Evolutionary conservation across 2,113 vertebrate species (phyloP), one percentile per base, ranked within the genome.

Genomic region (Casuarius casuarius): DNA sequence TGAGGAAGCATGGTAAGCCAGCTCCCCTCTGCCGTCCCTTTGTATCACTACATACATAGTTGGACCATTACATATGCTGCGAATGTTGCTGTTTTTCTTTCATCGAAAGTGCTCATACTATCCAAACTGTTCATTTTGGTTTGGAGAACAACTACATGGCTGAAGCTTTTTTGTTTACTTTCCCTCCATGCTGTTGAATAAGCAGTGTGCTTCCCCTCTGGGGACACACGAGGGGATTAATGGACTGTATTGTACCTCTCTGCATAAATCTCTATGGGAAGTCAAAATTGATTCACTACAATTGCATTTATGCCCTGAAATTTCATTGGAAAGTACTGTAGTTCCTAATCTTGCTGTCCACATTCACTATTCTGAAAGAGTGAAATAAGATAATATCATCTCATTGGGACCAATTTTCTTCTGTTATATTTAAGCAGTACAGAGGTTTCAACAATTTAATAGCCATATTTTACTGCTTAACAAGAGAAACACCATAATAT

Each of bases 401-500:
- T 96, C 95, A 79, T 92, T 97, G 96, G 63, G 76, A 95, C 88
- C 93, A 96, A 83, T 97, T 89, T 84, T 89, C 87, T 91, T 93
- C 92, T 94, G 70, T 96, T 83, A 97, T 79, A 71, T 96, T 97
- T 89, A 95, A 95, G 73, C 68, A 96, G 94, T 86, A 92, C 76
- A 93, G 86, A 92, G 86, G 22, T 75, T 96, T 94, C 94, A 97
- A 94, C 48, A 59, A 89, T 97, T 97, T 97, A 94, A 88, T 97
- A 89, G 89, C 67, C 89, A 40, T 92, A 92, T 96, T 90, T 95
- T 94, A 94, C 84, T 95, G 79, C 80, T 97, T 96, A 96, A 82
- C 87, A 97, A 95, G 95, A 96, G 85, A 96, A 92, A 95, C 52
- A 95, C 80, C 33, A 48, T 87, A 87, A 87, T 94, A 92, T 92